Evolutionary conservation across 2,113 vertebrate species (phyloP).

Genomic region (Chloropsis cyanopogon): DNA sequence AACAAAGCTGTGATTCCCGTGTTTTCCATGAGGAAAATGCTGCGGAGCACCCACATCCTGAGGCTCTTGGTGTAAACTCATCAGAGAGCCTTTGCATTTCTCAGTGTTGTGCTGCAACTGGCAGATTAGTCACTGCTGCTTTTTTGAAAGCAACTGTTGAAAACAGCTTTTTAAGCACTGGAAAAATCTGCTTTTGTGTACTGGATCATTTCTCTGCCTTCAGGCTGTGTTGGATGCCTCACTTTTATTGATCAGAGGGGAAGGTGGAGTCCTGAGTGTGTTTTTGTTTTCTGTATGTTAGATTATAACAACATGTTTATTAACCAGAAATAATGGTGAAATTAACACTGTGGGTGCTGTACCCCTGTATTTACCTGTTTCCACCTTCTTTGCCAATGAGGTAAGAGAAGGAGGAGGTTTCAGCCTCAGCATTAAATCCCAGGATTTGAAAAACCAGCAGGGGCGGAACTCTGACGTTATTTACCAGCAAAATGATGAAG

Average conservation of each 20-base stretch:
- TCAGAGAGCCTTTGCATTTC: background rate
- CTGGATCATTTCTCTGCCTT: background rate
- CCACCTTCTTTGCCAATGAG: background rate
- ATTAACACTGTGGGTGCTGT: background rate
- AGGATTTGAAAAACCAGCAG: background rate
- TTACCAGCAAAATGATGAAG: background rate
- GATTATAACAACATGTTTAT: background rate
- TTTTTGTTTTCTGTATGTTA: background rate
- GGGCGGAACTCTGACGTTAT: background rate
- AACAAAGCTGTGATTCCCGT: background rate
- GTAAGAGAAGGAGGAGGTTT: background rate
- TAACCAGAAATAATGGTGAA: background rate
- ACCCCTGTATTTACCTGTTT: background rate
- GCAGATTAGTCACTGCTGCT: background rate
- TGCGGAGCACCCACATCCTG: background rate
- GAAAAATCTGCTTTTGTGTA: background rate
- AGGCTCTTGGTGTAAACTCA: background rate
- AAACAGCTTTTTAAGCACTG: background rate
- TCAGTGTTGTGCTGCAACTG: background rate
- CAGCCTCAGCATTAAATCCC: background rate
- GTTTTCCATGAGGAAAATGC: background rate
- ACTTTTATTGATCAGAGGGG: background rate
- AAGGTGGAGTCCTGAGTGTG: background rate
- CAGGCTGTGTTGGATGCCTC: background rate
- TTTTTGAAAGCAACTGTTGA: background rate